Evolutionary conservation across 2,113 vertebrate species (phyloP), one percentile per base, ranked within the genome.

Genomic region (Anolis carolinensis): DNA sequence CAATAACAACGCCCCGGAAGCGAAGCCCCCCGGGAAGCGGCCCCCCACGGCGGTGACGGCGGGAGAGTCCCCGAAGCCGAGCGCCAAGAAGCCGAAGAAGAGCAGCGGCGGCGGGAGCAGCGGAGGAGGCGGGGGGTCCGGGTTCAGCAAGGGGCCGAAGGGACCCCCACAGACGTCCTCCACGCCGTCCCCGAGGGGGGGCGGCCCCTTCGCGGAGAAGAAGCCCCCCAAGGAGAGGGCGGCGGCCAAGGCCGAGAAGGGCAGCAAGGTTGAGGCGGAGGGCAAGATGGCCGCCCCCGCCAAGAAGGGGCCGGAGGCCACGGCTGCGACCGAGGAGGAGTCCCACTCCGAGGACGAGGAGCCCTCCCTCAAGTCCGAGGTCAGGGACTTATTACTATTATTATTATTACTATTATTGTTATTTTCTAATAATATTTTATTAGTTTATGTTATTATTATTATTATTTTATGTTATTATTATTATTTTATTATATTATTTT

Each of bases 301-400:
- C 65, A 99, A 97, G 92, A 99, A 98, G 88, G 93, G 96, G 0
- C 95, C 96, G 16, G 98, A 99, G 90, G 97, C 97, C 39, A 44
- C 39, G 5, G 2, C 39, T 5, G 5, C 5, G 39, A 5, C 39
- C 39, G 79, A 23, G 4, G 98, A 99, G 16, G 98, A 98, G 85
- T 99, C 98, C 0, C 97, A 99, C 92, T 99, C 98, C 0, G 99
- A 99, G 73, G 98, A 44, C 3, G 39, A 99, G 1, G 99, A 99
- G 91, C 97, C 97, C 9, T 98, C 98, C 62, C 98, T 98, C 73
- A 99, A 99, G 91, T 99, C 98, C 9, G 99, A 99, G 98, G 99
- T 99, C 96, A 92, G 95, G 59, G 73, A 14, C n/a, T n/a, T n/a
- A n/a, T n/a, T n/a, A n/a, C n/a, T n/a, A n/a, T n/a, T n/a, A n/a